Conservation (phyloP, 2,113 vertebrate genomes). For the Panurus biarmicus region DNA sequence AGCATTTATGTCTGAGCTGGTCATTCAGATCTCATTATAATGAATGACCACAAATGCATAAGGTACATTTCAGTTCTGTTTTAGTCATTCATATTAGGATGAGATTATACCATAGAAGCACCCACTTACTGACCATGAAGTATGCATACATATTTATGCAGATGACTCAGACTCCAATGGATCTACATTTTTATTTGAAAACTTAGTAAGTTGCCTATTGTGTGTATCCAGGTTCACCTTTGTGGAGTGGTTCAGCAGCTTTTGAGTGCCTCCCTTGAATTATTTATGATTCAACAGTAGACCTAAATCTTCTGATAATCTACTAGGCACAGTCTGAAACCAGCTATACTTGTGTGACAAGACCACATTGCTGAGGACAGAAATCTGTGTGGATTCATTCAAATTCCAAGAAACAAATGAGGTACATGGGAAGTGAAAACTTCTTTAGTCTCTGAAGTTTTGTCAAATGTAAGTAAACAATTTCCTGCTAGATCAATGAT, state of each 20-base stretch:
- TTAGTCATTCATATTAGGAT: background rate
- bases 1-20: background rate
- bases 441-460: background rate
- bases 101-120: background rate
- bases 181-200: background rate
- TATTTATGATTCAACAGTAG: background rate
- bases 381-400: background rate
- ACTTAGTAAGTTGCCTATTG: background rate
- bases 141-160: background rate
- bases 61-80: background rate
- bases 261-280: background rate
- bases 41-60: background rate
- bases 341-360: background rate
- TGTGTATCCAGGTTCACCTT: background rate
- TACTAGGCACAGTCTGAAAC: background rate
- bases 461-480: background rate
- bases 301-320: background rate
- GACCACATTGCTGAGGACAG: background rate
- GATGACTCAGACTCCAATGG: background rate
- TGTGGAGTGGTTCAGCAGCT: background rate
- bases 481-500: background rate
- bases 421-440: background rate
- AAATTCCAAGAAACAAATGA: background rate
- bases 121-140: background rate
- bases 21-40: background rate